A percentile compares a stretch with the other conserved stretches of the same genome.
Evolutionary conservation across 2,113 vertebrate species (phyloP).

Genomic region (Thamnaconus septentrionalis): DNA sequence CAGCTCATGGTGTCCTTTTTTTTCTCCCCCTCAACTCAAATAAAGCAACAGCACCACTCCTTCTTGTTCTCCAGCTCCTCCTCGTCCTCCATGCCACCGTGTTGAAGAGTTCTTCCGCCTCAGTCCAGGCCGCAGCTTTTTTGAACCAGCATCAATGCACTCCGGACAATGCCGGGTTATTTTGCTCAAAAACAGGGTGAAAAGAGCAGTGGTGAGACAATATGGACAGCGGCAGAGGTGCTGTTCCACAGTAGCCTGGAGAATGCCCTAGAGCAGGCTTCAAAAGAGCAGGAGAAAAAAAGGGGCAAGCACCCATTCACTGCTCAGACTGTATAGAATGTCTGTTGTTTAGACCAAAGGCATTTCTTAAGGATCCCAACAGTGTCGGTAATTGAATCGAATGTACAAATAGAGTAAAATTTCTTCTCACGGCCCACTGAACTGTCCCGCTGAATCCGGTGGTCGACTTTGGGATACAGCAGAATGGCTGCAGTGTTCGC

Average conservation of each 20-base stretch:
- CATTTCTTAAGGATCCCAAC: slow-evolving; percentile 13
- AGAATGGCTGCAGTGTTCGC: not conserved
- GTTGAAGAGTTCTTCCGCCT: slow-evolving; percentile 7
- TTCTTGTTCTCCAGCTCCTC: slow-evolving; percentile 1
- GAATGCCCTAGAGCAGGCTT: slow-evolving; percentile 56
- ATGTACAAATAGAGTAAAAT: slow-evolving; percentile 3
- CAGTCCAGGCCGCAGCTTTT: slow-evolving; percentile 4
- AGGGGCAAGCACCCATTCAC: slow-evolving; percentile 22
- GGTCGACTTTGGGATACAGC: not conserved
- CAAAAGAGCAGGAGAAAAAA: slow-evolving; percentile 33
- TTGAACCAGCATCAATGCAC: not conserved
- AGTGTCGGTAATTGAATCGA: not conserved
- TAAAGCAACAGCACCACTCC: slow-evolving; percentile 3
- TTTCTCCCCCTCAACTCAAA: not conserved
- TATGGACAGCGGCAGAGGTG: slow-evolving; percentile 43
- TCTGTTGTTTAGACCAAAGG: not conserved
- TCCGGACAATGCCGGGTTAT: slow-evolving; percentile 42
- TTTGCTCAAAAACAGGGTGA: slow-evolving; percentile 28
- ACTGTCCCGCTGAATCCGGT: slow-evolving; percentile 1
- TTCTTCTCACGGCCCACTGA: slow-evolving; percentile 2
- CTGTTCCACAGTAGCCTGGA: slow-evolving; percentile 47
- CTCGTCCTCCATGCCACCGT: not conserved
- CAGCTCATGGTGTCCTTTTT: not conserved
- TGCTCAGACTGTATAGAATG: slow-evolving; percentile 3
- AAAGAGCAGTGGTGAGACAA: slow-evolving; percentile 55